A percentile compares a stretch with the other conserved stretches of the same genome.
phyloP scores from a whole-genome alignment of 2,888 invertebrate species.

The Capitulum mitella region DNA sequence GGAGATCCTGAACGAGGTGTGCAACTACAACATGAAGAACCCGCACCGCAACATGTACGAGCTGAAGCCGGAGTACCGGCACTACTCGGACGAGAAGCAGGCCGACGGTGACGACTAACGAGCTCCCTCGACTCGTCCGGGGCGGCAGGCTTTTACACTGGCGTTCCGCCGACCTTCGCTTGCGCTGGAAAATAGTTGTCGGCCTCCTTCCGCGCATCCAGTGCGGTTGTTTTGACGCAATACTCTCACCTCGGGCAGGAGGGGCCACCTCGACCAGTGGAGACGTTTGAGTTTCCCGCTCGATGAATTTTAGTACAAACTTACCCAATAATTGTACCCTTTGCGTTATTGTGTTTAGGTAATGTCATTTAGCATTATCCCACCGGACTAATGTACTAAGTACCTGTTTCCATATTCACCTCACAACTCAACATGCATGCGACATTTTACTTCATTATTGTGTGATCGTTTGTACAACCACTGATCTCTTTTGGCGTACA shows the following conservation, averaged over 20 bases:
- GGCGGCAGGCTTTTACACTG: neutral
- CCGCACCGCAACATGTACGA: conserved; percentile 99
- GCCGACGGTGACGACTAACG: neutral
- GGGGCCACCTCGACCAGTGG: no score
- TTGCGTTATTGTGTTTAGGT: neutral
- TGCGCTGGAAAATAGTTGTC: neutral
- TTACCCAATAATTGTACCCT: neutral
- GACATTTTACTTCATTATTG: neutral
- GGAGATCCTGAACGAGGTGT: conserved; percentile 95
- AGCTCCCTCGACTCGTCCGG: neutral
- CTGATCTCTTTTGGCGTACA: neutral
- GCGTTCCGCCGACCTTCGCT: neutral
- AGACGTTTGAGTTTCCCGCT: neutral
- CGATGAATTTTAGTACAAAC: neutral
- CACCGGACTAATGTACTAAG: neutral
- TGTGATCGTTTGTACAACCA: neutral
- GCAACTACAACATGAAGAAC: conserved; percentile 94
- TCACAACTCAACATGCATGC: neutral
- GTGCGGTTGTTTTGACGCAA: neutral
- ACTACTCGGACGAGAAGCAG: conserved; percentile 64
- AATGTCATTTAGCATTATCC: no score
- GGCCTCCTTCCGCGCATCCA: no score
- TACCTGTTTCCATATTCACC: neutral
- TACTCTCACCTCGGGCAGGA: neutral
- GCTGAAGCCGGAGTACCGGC: conserved; percentile 93